phyloP scores from a whole-genome alignment of 2,888 invertebrate genomes.

The Drosophila nigritarsus region DNA sequence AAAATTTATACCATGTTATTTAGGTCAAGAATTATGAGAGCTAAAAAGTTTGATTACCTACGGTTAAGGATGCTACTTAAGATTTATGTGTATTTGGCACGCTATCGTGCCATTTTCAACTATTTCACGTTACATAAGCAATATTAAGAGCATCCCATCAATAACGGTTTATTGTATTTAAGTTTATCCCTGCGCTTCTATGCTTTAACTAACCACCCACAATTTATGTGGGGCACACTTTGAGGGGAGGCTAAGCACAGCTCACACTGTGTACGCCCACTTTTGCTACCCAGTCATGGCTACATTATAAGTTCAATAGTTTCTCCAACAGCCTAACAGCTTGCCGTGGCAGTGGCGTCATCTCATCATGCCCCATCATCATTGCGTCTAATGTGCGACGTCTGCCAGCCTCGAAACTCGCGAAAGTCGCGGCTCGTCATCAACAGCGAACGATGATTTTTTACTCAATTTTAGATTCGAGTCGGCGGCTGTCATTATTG shows the following conservation, averaged over 20 bases:
- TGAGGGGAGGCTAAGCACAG: not conserved
- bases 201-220: constrained; percentile 1
- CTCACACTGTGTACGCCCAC: constrained; percentile 19
- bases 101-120: constrained; percentile 1
- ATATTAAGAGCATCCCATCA: constrained; percentile 10
- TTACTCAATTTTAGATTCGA: constrained; percentile 56
- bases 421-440: constrained; percentile 42
- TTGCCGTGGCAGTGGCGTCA: constrained; percentile 47
- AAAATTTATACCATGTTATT: constrained; percentile 8
- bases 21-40: not conserved
- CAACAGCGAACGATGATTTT: constrained; percentile 31
- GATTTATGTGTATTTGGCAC: constrained; percentile 12
- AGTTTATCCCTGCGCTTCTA: constrained; percentile 9
- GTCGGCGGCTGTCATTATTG: constrained; percentile 60
- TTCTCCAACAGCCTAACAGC: constrained; percentile 47
- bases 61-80: not conserved
- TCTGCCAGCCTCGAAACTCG: constrained; percentile 34
- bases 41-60: not conserved
- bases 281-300: constrained; percentile 40
- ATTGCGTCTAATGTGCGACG: constrained; percentile 55
- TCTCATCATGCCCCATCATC: constrained; percentile 55
- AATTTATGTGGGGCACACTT: constrained; percentile 1
- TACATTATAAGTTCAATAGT: constrained; percentile 69
- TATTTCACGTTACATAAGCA: constrained; percentile 3
- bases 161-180: constrained; percentile 26